phyloP scores from a whole-genome alignment of 1,140 invertebrate species.

The Lanistes nyassanus region DNA sequence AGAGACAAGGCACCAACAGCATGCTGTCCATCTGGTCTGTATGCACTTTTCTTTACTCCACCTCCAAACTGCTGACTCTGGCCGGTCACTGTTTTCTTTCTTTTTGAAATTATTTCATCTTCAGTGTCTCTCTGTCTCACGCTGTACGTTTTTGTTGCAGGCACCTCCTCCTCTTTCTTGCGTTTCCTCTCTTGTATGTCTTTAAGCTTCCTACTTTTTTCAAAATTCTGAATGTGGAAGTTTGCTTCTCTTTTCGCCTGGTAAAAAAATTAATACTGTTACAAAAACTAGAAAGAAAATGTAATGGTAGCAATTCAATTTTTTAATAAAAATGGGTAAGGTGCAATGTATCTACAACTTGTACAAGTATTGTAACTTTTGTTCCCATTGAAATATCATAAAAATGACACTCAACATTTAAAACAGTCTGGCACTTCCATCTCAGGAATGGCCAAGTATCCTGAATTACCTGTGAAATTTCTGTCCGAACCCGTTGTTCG shows the following conservation, averaged over 20 bases:
- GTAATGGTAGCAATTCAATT: neutral
- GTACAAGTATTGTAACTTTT: neutral
- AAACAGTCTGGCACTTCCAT: neutral
- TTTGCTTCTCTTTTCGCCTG: conserved; percentile 81
- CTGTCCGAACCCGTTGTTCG: conserved; percentile 85
- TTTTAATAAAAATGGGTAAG: too few relatives aligned
- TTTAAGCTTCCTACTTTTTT: conserved; percentile 79
- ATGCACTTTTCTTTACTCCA: neutral
- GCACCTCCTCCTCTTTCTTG: conserved; percentile 29
- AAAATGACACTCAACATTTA: neutral
- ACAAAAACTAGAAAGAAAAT: neutral
- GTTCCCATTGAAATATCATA: neutral
- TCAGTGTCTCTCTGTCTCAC: conserved; percentile 55
- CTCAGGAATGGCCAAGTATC: neutral
- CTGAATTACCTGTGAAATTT: conserved; percentile 80
- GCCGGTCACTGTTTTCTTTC: neutral
- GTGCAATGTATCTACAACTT: neutral
- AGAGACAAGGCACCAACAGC: conserved; percentile 15
- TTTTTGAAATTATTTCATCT: conserved; percentile 51
- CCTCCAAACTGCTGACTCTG: neutral
- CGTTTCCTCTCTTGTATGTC: conserved; percentile 59
- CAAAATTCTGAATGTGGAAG: conserved; percentile 85
- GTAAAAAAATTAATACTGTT: neutral
- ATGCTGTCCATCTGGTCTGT: conserved; percentile 14
- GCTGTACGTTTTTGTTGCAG: conserved; percentile 24